Conservation (phyloP, 2,888 invertebrate species). For the Epinotia bilunana region DNA sequence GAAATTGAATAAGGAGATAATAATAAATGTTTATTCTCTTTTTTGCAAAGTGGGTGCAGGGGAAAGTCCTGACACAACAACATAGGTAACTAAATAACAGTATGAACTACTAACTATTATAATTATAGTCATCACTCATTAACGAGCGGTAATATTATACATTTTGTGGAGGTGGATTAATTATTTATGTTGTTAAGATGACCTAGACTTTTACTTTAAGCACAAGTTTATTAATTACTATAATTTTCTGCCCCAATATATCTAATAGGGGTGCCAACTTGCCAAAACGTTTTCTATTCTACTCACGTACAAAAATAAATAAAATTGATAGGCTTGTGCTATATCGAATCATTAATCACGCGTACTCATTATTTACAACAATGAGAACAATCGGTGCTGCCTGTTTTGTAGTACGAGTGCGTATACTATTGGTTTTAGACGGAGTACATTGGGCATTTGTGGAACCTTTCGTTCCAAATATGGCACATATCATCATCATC, state of each 20-base stretch:
- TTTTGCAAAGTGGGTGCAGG: no score
- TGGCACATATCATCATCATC: neutral
- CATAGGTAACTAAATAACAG: no score
- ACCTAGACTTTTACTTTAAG: neutral
- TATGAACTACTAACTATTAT: no score
- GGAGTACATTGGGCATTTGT: neutral
- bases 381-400: conserved; percentile 54
- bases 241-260: conserved; percentile 17
- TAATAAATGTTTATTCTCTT: no score
- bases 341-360: conserved; percentile 55
- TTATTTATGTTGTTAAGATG: neutral
- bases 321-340: conserved; percentile 42
- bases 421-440: conserved; percentile 41
- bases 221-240: neutral
- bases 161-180: neutral
- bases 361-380: conserved; percentile 54
- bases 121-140: no score
- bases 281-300: conserved; percentile 1
- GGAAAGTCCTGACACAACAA: no score
- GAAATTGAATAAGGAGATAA: no score
- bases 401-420: conserved; percentile 46
- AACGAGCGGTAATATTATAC: no score
- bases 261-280: conserved; percentile 13
- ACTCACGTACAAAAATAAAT: conserved; percentile 23
- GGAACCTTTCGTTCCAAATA: neutral